Percentiles rank a stretch among this genome's conserved stretches.
These are phyloP conservation scores for Cephalophus harveyi DNA, from an alignment of 2,113 vertebrate genomes.

Conservation along the genomic window DNA sequence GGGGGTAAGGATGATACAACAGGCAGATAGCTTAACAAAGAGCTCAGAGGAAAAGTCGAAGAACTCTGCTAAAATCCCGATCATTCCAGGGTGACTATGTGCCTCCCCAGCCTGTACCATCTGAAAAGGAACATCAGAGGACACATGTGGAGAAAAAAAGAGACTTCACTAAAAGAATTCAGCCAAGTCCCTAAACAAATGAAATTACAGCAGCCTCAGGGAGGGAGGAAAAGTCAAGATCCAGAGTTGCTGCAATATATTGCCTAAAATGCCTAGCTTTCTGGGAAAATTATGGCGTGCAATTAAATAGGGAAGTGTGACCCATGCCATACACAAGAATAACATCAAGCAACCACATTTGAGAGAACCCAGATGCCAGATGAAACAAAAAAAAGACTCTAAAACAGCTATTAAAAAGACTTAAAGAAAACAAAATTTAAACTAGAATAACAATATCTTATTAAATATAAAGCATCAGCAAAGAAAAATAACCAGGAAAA, in stretches of 20 bases:
- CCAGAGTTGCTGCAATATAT: not conserved
- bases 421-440: not conserved
- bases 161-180: not conserved
- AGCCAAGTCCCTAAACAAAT: not conserved
- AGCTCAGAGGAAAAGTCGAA: not conserved
- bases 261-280: not conserved
- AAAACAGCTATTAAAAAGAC: not conserved
- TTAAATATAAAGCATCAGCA: not conserved
- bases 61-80: not conserved
- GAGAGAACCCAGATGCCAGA: not conserved
- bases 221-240: not conserved
- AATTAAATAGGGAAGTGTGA: not conserved
- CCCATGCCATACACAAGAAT: not conserved
- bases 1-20: not conserved
- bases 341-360: not conserved
- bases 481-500: not conserved
- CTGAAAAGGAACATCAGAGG: not conserved
- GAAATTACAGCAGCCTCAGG: not conserved
- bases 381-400: not conserved
- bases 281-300: not conserved
- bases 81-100: not conserved
- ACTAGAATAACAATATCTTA: not conserved
- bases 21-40: not conserved
- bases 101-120: not conserved
- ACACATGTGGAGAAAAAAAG: not conserved